Conservation (phyloP, 2,797 vertebrate genomes). For the Hemitrygon akajei region DNA sequence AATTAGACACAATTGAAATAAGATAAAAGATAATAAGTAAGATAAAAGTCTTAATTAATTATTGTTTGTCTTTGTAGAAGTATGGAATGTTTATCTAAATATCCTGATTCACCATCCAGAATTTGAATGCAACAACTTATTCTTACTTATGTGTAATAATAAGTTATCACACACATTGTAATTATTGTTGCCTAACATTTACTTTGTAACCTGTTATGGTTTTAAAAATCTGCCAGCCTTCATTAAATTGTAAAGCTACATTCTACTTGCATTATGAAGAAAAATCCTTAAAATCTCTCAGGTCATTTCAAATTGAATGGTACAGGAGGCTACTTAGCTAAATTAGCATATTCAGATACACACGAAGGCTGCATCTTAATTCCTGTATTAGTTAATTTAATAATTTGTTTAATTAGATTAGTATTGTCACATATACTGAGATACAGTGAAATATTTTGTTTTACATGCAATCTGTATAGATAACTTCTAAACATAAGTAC, state of each 20-base stretch:
- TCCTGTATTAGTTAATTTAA: background rate
- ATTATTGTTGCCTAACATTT: background rate
- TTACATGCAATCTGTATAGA: no score
- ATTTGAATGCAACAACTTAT: background rate
- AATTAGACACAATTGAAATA: background rate
- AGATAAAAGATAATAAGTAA: background rate
- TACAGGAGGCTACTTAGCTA: background rate
- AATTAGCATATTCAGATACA: background rate
- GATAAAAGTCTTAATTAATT: constrained; percentile 6
- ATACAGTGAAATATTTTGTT: no score
- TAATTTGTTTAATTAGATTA: no score
- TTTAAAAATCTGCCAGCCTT: background rate
- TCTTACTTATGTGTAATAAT: background rate
- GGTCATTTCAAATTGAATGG: background rate
- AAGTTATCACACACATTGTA: background rate
- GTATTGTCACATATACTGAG: no score
- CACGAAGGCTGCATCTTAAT: background rate
- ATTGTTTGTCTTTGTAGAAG: background rate
- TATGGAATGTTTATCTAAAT: background rate
- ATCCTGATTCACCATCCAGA: background rate
- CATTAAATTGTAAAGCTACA: background rate
- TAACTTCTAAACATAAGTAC: no score
- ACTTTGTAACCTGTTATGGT: background rate
- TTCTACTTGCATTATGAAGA: background rate
- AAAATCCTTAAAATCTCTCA: background rate